phyloP scores from a whole-genome alignment of 2,797 vertebrate genomes.

The Telmatherina bonti region DNA sequence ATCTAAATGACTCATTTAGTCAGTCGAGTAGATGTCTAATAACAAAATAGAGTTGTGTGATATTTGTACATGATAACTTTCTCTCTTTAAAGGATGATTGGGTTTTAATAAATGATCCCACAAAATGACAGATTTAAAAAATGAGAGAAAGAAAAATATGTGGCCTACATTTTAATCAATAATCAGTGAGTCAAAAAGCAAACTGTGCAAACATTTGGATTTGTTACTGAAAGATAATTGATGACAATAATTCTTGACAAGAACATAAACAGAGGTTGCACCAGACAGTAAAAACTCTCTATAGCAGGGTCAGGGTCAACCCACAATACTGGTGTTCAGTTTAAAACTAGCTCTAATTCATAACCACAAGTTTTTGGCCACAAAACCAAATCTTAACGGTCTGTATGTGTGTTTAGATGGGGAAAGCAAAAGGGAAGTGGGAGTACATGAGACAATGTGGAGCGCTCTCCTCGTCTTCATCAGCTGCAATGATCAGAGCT shows the following conservation, averaged over 20 bases:
- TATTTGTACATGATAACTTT: background rate
- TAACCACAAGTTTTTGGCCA: conserved; percentile 10
- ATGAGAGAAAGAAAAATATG: background rate
- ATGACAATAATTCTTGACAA: background rate
- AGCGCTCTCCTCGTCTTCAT: conserved; percentile 52
- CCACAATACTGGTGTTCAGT: background rate
- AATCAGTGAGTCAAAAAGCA: background rate
- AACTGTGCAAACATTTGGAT: background rate
- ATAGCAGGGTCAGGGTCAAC: conserved; percentile 7
- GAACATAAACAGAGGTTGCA: background rate
- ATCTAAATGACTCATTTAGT: too few relatives aligned
- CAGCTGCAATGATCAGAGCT: conserved; percentile 70
- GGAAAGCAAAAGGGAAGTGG: conserved; percentile 19
- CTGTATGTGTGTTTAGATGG: conserved; percentile 26
- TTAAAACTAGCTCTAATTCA: conserved; percentile 10
- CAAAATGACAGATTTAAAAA: background rate
- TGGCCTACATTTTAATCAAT: background rate
- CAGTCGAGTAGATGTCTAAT: too few relatives aligned
- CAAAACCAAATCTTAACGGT: conserved; percentile 13
- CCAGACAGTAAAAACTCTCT: background rate
- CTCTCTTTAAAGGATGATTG: background rate
- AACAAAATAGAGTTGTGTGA: background rate
- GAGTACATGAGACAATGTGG: conserved; percentile 29
- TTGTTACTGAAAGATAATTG: background rate
- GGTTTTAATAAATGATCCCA: background rate